Conservation (phyloP, 2,113 vertebrate species). For the Eclectus roratus region DNA sequence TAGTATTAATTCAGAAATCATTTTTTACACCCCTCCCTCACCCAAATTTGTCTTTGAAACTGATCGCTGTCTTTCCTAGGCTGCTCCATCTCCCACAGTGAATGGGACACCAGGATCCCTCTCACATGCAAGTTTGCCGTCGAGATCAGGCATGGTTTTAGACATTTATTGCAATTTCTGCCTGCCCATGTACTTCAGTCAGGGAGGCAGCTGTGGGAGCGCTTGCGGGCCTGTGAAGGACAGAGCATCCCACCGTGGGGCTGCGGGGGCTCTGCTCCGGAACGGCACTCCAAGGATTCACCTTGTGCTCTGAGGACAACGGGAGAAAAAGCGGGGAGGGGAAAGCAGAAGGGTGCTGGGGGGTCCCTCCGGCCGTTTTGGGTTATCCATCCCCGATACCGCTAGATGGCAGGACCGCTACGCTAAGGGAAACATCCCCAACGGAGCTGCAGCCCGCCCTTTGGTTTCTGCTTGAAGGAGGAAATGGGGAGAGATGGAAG, state of each 20-base stretch:
- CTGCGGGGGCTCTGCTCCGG: background rate
- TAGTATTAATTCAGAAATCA: background rate
- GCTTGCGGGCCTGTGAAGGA: fast-evolving
- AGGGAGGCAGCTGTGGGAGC: background rate
- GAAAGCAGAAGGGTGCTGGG: background rate
- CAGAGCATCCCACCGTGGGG: fast-evolving
- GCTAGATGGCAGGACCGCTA: slow-evolving; percentile 9
- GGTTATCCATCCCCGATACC: background rate
- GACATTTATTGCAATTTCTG: background rate
- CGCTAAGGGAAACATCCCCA: fast-evolving
- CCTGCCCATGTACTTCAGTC: background rate
- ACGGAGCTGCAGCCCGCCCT: fast-evolving
- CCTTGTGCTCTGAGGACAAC: background rate
- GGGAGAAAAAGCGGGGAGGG: fast-evolving
- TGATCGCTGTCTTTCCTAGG: background rate
- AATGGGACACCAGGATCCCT: background rate
- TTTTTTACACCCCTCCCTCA: fast-evolving
- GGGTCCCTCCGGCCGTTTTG: fast-evolving
- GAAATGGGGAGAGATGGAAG: fast-evolving
- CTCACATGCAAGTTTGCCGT: background rate
- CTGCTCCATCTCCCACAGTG: background rate
- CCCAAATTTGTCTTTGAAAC: background rate
- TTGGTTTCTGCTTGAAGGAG: fast-evolving
- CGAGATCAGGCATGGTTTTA: background rate
- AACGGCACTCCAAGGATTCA: fast-evolving